These are phyloP conservation scores for Protaetia brevitarsis DNA, from an alignment of 1,140 invertebrate species.

Conservation along the genomic window DNA sequence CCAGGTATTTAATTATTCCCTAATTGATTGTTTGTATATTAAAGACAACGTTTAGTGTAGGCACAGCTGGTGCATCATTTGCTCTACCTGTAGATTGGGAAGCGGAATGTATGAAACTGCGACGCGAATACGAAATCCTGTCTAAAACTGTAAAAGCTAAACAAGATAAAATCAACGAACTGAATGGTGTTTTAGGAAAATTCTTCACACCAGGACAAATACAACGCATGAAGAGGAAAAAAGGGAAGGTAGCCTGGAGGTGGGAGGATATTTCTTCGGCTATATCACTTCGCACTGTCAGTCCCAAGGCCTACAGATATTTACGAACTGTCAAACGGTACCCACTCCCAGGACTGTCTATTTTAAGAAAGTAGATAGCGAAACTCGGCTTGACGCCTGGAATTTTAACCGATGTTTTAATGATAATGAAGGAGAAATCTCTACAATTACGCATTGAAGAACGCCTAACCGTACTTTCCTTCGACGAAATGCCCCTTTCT, in stretches of 20 bases:
- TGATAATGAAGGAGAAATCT: slow-evolving; percentile 17
- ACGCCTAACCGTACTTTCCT: background rate
- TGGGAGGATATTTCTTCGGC: slow-evolving; percentile 27
- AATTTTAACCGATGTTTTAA: slow-evolving; percentile 23
- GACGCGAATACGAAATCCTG: background rate
- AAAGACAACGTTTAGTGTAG: too few relatives aligned
- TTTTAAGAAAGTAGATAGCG: slow-evolving; percentile 25
- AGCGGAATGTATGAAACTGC: too few relatives aligned
- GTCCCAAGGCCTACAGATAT: slow-evolving; percentile 30
- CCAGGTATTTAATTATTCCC: too few relatives aligned
- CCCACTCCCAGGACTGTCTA: slow-evolving; percentile 29
- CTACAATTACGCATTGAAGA: background rate
- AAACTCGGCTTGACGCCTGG: slow-evolving; percentile 18
- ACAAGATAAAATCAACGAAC: background rate
- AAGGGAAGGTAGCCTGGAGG: background rate
- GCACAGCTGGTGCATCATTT: too few relatives aligned
- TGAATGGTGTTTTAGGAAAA: background rate
- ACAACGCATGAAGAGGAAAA: background rate
- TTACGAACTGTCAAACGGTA: slow-evolving; percentile 19
- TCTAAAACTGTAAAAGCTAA: background rate
- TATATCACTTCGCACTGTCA: slow-evolving; percentile 26
- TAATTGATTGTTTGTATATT: too few relatives aligned
- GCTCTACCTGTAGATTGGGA: too few relatives aligned
- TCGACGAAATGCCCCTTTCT: slow-evolving; percentile 18
- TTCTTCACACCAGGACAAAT: background rate